These are phyloP conservation scores for Lethenteron reissneri DNA, from an alignment of 2,113 vertebrate species.

Conservation along the genomic window DNA sequence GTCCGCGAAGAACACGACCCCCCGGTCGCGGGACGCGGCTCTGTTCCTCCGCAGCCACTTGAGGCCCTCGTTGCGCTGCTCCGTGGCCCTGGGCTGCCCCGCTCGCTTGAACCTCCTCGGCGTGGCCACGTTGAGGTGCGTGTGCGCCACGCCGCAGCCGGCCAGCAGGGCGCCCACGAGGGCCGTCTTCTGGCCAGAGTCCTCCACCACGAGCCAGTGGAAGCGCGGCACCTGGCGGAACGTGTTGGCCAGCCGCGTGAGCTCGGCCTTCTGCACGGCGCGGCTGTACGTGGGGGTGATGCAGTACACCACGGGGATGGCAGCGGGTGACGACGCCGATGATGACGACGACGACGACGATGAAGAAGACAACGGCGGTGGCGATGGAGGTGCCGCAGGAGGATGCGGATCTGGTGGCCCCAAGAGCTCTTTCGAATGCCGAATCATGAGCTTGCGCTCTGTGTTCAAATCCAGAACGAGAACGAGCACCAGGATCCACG, in stretches of 20 bases:
- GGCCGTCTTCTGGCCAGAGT: slow-evolving; percentile 46
- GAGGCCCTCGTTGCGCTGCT: slow-evolving; percentile 74
- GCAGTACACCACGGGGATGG: slow-evolving; percentile 54
- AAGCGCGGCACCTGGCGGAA: slow-evolving; percentile 73
- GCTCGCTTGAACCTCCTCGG: slow-evolving; percentile 72
- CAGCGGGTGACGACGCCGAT: slow-evolving; percentile 5
- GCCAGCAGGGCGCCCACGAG: slow-evolving; percentile 61
- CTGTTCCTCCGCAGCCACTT: slow-evolving; percentile 46
- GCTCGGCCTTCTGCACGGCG: slow-evolving; percentile 82
- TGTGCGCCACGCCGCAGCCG: slow-evolving; percentile 46
- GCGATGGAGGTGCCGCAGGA: too few species aligned
- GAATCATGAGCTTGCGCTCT: slow-evolving; percentile 7
- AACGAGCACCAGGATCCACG: slow-evolving; percentile 69
- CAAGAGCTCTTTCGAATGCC: too few species aligned
- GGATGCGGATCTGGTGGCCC: too few species aligned
- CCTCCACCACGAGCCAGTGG: slow-evolving; percentile 88
- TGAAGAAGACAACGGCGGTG: too few species aligned
- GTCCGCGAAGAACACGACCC: slow-evolving; percentile 87
- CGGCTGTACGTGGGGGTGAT: slow-evolving; percentile 85
- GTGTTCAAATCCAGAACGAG: slow-evolving; percentile 56
- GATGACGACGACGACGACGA: too few species aligned
- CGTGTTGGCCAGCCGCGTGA: slow-evolving; percentile 68
- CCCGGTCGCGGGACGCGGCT: slow-evolving; percentile 33
- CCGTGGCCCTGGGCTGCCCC: slow-evolving; percentile 71
- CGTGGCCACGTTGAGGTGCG: slow-evolving; percentile 66